Evolutionary conservation across 2,113 vertebrate species (phyloP), one percentile per base, ranked within the genome.

Genomic region (Climacteris rufus): DNA sequence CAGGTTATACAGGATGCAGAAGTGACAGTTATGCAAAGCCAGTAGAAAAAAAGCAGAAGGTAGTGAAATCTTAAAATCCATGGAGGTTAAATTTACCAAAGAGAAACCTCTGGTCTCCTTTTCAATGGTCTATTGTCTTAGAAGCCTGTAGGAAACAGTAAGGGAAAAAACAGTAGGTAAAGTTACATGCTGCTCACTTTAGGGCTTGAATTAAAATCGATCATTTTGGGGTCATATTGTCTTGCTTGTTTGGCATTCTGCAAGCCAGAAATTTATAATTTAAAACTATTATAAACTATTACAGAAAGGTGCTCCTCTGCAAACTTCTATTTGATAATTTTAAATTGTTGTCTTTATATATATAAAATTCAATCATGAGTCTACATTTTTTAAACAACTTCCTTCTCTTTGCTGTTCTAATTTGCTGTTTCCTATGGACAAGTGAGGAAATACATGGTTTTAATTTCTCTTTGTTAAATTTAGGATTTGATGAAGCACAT

Each of bases 21-120:
- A 72, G 7, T 27, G 23, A 49, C 6, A 24, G 10, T 60, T 68
- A 52, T 0, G 1, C 2, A 23, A 82, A 42, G 2, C 4, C 24
- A 42, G 13, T 13, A 65, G 57, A 23, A 78, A 89, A 71, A 71
- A 82, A 57, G 11, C 22, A 59, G 39, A 76, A 89, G 9, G 6
- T 10, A 14, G 2, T 27, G 28, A 88, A 95, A 68, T 39, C 13
- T 54, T 56, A 45, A 80, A 83, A 80, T 39, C 19, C 22, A 5
- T 35, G 11, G 25, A 52, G 45, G 9, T 3, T 47, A 37, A 14
- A 56, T 35, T 39, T 39, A 47, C 10, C 7, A 44, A 83, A 56
- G 25, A 27, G 7, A 82, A 74, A 53, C 1, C 23, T 56, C 27
- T 35, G 14, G 21, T 40, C 21, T 72, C 3, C 8, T 56, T 80